Conservation (phyloP, 2,797 vertebrate species). For the Eulemur coronatus region DNA sequence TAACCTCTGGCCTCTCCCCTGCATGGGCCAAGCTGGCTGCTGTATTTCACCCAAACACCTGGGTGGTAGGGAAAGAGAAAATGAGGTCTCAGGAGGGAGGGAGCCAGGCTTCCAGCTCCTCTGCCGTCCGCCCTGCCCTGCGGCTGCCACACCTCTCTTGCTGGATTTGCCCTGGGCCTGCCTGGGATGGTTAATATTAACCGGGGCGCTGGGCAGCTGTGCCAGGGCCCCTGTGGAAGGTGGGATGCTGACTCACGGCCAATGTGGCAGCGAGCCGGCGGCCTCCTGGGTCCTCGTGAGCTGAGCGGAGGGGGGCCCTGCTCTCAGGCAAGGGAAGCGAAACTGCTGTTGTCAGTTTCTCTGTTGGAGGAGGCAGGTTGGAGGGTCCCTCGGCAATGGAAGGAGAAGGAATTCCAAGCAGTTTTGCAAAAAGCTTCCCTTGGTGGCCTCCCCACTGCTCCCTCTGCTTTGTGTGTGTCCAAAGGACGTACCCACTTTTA, state of each 20-base stretch:
- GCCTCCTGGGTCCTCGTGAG: background rate
- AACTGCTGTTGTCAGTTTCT: background rate
- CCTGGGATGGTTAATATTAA: conserved; percentile 41
- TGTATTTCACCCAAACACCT: background rate
- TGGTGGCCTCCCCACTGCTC: background rate
- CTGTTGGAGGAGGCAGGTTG: background rate
- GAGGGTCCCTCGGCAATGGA: background rate
- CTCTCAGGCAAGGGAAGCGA: background rate
- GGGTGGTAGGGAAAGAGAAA: background rate
- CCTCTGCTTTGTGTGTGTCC: background rate
- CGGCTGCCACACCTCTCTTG: background rate
- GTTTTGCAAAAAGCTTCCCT: background rate
- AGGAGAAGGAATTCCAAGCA: background rate
- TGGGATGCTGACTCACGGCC: conserved; percentile 56
- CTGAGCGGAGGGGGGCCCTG: background rate
- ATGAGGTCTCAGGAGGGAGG: background rate
- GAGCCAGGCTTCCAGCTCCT: background rate
- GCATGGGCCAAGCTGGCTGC: accelerated
- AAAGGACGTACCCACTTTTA: background rate
- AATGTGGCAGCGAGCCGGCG: background rate
- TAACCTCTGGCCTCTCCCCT: background rate
- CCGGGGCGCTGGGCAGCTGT: background rate
- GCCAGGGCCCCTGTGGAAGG: background rate
- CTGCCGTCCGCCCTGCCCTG: background rate
- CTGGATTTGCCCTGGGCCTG: conserved; percentile 16